Evolutionary conservation across 1,140 invertebrate genomes (phyloP), one percentile per base, ranked within the genome.

Genomic region (Phymorhynchus buccinoides): DNA sequence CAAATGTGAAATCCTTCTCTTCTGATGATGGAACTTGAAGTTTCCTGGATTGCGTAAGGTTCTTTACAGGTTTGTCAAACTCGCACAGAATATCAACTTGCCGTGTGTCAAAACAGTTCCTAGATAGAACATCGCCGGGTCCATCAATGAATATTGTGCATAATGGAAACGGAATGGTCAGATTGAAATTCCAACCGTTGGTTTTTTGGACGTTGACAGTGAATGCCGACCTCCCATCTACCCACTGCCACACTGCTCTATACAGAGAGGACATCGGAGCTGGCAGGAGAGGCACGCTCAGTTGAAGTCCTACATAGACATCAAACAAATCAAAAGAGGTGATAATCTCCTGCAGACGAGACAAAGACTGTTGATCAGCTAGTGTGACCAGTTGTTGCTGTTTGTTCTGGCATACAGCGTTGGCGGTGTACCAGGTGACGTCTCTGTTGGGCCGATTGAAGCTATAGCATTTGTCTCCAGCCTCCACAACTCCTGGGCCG

Each of bases 241-340:
- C 71, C 71, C 71, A 73, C 30, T 39, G 71, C 71, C 71, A 73
- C 71, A 73, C 71, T 7, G 32, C 32, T 73, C 71, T 73, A 3
- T 73, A 73, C n/a, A 73, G 12, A 39, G 71, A 35, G 12, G 71
- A 35, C 71, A 73, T 35, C 4, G 56, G 56, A 62, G 56, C 22
- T 22, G 56, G 30, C 22, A 73, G 18, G 71, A 73, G 32, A 32
- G 71, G 37, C 12, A 7, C 37, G 30, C 12, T 73, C 71, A 37
- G 71, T 2, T 62, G 56, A 62, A 73, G 71, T 39, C 71, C 71
- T 18, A 73, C 30, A 35, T 35, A 73, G 0, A 73, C 32, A 35
- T 14, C 0, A 73, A 35, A 73, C 0, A 73, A 9, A 37, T 73
- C 22, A 35, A 37, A 35, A 39, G 12, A 1, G 3, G 37, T 35